A percentile compares a stretch with the other conserved stretches of the same genome.
These are phyloP conservation scores for Pipistrellus nathusii DNA, from an alignment of 2,797 vertebrate species.

Conservation along the genomic window DNA sequence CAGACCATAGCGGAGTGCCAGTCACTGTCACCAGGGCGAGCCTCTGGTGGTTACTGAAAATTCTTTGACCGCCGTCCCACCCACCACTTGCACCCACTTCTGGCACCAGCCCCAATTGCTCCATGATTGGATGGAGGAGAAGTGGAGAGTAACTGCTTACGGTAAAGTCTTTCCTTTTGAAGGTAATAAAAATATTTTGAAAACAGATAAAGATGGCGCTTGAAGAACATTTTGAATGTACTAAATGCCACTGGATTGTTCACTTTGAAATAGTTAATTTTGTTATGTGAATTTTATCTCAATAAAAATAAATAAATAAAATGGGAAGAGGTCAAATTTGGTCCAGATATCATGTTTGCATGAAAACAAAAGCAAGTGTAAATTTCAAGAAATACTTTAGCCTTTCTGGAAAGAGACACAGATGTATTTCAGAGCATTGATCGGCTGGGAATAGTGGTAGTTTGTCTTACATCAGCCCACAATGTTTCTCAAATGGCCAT, in stretches of 20 bases:
- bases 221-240: not conserved
- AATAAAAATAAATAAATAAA: not conserved
- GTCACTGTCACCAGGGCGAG: no score
- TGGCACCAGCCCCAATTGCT: no score
- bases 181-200: not conserved
- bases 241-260: not conserved
- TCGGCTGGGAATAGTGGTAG: not conserved
- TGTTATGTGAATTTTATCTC: not conserved
- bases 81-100: no score
- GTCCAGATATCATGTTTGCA: not conserved
- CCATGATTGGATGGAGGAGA: no score
- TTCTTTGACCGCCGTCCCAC: no score
- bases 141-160: not conserved
- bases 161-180: not conserved
- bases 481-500: not conserved
- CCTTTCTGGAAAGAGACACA: not conserved
- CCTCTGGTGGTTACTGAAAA: no score
- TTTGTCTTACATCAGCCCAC: not conserved
- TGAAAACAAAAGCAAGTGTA: slow-evolving; percentile 13
- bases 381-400: not conserved
- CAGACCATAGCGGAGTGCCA: no score
- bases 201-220: not conserved
- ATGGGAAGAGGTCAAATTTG: not conserved
- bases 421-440: not conserved
- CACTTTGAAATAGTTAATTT: not conserved